Conservation (phyloP, 2,888 invertebrate species). For the Drepana falcataria region DNA sequence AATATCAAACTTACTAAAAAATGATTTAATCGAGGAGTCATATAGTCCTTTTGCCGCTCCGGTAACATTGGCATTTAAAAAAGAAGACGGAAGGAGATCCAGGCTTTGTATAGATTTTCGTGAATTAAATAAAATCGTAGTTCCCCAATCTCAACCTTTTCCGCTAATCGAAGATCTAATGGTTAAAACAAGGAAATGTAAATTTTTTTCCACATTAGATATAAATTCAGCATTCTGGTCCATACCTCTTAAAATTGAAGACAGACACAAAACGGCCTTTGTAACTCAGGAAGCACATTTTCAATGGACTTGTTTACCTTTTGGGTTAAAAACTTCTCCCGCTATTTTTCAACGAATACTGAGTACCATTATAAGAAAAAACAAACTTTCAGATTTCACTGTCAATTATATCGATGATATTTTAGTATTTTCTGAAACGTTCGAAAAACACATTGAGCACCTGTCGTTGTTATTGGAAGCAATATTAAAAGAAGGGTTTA, state of each 20-base stretch:
- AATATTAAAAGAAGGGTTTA: conserved; percentile 16
- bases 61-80: too few species aligned
- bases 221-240: not conserved
- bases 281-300: not conserved
- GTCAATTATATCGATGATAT: too few species aligned
- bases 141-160: not conserved
- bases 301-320: conserved; percentile 6
- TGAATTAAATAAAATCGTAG: too few species aligned
- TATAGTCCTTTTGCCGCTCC: too few species aligned
- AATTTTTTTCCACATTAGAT: conserved; percentile 3
- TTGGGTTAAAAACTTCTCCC: not conserved
- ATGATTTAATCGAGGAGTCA: too few species aligned
- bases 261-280: not conserved
- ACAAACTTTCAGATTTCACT: conserved; percentile 9
- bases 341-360: conserved; percentile 1
- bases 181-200: conserved; percentile 10
- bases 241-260: not conserved
- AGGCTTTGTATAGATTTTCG: too few species aligned
- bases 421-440: conserved; percentile 22
- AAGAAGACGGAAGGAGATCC: too few species aligned
- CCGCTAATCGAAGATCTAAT: conserved; percentile 2
- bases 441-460: conserved; percentile 19
- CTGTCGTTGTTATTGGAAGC: conserved; percentile 15
- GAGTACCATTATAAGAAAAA: conserved; percentile 12
- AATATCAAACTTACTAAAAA: too few species aligned